These are phyloP conservation scores for Hydropotes inermis DNA, from an alignment of 2,113 vertebrate genomes.

Conservation along the genomic window DNA sequence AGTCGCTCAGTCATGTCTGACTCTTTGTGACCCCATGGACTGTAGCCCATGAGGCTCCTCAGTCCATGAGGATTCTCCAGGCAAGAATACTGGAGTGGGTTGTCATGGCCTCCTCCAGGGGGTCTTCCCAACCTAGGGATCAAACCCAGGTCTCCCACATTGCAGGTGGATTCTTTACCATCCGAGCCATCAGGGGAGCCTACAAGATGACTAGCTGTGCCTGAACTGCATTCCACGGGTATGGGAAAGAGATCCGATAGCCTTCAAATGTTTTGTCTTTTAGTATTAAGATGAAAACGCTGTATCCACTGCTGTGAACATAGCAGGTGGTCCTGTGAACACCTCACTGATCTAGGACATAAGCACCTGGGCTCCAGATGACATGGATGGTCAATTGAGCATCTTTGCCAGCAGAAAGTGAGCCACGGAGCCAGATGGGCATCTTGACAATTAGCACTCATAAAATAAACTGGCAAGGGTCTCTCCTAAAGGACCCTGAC, in stretches of 20 bases:
- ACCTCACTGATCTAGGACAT: neutral
- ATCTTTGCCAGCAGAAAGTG: neutral
- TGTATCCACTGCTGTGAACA: neutral
- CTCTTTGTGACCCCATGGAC: neutral
- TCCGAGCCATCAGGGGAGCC: neutral
- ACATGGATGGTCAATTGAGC: neutral
- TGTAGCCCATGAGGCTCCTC: neutral
- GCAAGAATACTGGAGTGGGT: neutral
- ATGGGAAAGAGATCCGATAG: neutral
- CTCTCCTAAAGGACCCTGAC: neutral
- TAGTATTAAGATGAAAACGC: constrained; percentile 21
- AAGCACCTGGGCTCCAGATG: neutral
- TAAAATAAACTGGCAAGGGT: neutral
- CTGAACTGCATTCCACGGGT: neutral
- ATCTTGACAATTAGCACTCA: neutral
- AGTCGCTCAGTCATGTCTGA: neutral
- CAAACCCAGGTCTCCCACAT: neutral
- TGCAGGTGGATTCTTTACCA: neutral
- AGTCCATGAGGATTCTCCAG: neutral
- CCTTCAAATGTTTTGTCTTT: neutral
- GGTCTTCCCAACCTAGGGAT: neutral
- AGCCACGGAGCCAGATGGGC: neutral
- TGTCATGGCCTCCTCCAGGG: neutral
- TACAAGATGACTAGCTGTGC: neutral
- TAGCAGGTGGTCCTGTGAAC: neutral